Base-by-base conservation (phyloP, 2,888 invertebrate species). In the Erpobdella octoculata region DNA sequence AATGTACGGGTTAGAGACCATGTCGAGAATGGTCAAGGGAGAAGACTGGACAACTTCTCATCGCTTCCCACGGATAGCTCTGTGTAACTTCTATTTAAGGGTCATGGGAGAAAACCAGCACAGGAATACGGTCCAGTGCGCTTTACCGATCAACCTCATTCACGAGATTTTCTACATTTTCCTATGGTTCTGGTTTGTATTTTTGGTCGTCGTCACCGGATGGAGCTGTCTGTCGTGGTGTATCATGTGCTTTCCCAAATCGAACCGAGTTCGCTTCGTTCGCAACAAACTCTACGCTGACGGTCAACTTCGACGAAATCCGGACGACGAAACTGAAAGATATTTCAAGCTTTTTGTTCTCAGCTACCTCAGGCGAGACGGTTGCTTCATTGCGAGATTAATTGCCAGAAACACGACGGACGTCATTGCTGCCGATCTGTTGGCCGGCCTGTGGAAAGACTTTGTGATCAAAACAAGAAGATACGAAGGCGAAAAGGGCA, bases 151-250 rank as follows among this genome's bases (percentile, higher is more conserved):
- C 41, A 74, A 74, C 33, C 72, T 74, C 15, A 64, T 74, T 1
- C 72, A 73, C 68, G 74, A 81, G 74, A 82, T 81, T 76, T 82
- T 82, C 70, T 82, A 80, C 76, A 82, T 81, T 75, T 84, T 85
- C 79, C 79, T 85, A 59, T 85, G 85, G 85, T 85, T 84, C 79
- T 85, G 85, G 85, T 79, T 85, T 68, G 79, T 84, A 37, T 79
- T 84, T 37, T 83, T 85, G 25, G 79, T 81, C 59, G 75, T 81
- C 41, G 78, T 81, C 73, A 84, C 84, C 74, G 75, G 81, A 38
- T 18, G 58, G 4, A 75, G 74, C 28, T 70, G 74, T 15, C 0
- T 76, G 18, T 70, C 72, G 33, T 76, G 75, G 75, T 62, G 62
- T n/a, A 21, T 18, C 21, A 12, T n/a, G 28, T 48, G 69, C 48